These are phyloP conservation scores for Agraylea sexmaculata DNA, from an alignment of 1,140 invertebrate genomes.

Conservation along the genomic window DNA sequence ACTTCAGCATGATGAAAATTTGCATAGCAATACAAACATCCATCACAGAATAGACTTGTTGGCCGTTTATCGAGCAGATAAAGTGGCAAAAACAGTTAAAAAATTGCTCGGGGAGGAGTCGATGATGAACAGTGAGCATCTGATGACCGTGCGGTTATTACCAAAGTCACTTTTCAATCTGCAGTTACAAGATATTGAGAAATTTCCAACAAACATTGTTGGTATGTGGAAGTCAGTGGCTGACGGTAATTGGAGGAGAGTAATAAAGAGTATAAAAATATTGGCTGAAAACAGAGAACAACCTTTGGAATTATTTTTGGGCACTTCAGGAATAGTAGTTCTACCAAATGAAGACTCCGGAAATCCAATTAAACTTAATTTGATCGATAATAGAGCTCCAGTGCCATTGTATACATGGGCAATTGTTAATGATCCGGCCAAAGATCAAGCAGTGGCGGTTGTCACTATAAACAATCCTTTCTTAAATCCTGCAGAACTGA, in stretches of 20 bases:
- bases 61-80: constrained; percentile 8
- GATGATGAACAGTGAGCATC: constrained; percentile 2
- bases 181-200: constrained; percentile 14
- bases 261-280: constrained; percentile 12
- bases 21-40: constrained; percentile 9
- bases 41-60: constrained; percentile 14
- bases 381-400: constrained; percentile 9
- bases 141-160: constrained; percentile 11
- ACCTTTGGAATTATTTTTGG: constrained; percentile 14
- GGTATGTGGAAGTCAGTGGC: constrained; percentile 13
- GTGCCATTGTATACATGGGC: constrained; percentile 16
- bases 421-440: constrained; percentile 9
- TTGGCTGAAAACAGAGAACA: constrained; percentile 7
- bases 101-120: constrained; percentile 11
- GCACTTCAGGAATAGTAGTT: constrained; percentile 12
- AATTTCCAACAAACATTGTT: constrained; percentile 17
- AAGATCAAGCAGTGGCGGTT: constrained; percentile 12
- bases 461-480: constrained; percentile 18
- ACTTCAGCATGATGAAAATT: constrained; percentile 4
- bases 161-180: constrained; percentile 13
- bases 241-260: constrained; percentile 15
- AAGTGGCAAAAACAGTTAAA: constrained; percentile 7
- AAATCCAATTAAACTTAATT: constrained; percentile 7
- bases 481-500: constrained; percentile 6
- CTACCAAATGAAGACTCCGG: constrained; percentile 8